A percentile compares a stretch with the other conserved stretches of the same genome.
These are phyloP conservation scores for Oostethus manadensis DNA, from an alignment of 2,113 vertebrate species.

Conservation along the genomic window DNA sequence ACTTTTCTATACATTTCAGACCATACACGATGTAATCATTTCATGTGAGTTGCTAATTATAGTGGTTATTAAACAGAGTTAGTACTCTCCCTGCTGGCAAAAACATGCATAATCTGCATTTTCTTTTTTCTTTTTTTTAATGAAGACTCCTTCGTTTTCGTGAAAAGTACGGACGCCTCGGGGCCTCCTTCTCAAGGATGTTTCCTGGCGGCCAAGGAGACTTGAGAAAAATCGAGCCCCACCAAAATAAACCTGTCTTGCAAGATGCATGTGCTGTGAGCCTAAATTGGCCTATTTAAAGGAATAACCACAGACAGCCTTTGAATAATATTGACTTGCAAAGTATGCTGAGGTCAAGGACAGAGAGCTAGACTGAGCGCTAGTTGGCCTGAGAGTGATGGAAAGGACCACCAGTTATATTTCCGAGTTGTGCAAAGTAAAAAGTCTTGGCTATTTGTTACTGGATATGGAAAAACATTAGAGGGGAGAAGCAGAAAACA, in stretches of 20 bases:
- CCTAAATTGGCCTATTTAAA: slow-evolving; percentile 78
- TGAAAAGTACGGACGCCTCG: slow-evolving; percentile 51
- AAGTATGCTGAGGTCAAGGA: slow-evolving; percentile 67
- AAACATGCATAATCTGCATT: slow-evolving; percentile 33
- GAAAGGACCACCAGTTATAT: slow-evolving; percentile 44
- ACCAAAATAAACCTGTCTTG: slow-evolving; percentile 81
- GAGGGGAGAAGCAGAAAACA: background rate
- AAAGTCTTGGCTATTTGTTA: slow-evolving; percentile 35
- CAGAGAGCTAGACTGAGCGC: slow-evolving; percentile 34
- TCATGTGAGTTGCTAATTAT: background rate
- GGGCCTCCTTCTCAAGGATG: slow-evolving; percentile 79
- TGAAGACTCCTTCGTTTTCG: slow-evolving; percentile 32
- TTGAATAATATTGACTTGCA: slow-evolving; percentile 76
- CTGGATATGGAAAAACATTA: slow-evolving; percentile 23
- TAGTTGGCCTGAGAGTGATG: slow-evolving; percentile 55
- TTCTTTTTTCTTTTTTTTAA: background rate
- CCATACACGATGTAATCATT: background rate
- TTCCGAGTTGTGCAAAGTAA: slow-evolving; percentile 26
- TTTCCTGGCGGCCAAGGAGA: slow-evolving; percentile 71
- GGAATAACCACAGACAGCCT: slow-evolving; percentile 71
- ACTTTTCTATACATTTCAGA: background rate
- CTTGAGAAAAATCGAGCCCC: slow-evolving; percentile 76
- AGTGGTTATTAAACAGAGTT: slow-evolving; percentile 30
- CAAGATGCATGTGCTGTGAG: slow-evolving; percentile 75
- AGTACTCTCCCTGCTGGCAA: slow-evolving; percentile 56